These are phyloP conservation scores for Mactromeris polynyma DNA, from an alignment of 2,888 invertebrate species.

Conservation along the genomic window DNA sequence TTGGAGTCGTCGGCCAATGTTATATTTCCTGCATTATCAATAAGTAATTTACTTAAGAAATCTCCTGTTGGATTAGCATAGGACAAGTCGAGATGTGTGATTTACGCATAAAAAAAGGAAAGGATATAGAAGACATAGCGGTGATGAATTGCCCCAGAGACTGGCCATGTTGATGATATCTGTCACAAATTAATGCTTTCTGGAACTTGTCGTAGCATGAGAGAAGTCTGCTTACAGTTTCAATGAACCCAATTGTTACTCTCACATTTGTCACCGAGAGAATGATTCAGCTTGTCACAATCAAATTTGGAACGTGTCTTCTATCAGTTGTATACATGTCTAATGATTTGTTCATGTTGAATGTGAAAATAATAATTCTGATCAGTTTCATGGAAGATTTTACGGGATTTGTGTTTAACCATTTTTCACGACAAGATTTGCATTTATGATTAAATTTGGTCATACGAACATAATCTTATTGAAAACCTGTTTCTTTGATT, in stretches of 20 bases:
- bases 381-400: neutral
- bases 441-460: conserved; percentile 12
- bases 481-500: neutral
- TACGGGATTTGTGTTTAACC: neutral
- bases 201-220: conserved; percentile 18
- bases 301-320: neutral
- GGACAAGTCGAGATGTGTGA: neutral
- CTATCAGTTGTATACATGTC: neutral
- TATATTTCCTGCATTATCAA: conserved; percentile 11
- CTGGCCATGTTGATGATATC: conserved; percentile 13
- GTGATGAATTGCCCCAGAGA: conserved; percentile 20
- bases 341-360: neutral
- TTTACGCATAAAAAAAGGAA: conserved; percentile 12
- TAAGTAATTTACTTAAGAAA: conserved; percentile 23
- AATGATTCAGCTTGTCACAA: conserved; percentile 9
- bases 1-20: too few species aligned
- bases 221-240: neutral
- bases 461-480: conserved; percentile 13
- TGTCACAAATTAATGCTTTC: conserved; percentile 35
- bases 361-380: neutral
- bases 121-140: neutral
- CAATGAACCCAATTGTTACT: neutral
- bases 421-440: conserved; percentile 1
- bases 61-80: conserved; percentile 19
- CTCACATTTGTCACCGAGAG: conserved; percentile 9